phyloP scores from a whole-genome alignment of 1,140 invertebrate genomes.

The Portunus trituberculatus region DNA sequence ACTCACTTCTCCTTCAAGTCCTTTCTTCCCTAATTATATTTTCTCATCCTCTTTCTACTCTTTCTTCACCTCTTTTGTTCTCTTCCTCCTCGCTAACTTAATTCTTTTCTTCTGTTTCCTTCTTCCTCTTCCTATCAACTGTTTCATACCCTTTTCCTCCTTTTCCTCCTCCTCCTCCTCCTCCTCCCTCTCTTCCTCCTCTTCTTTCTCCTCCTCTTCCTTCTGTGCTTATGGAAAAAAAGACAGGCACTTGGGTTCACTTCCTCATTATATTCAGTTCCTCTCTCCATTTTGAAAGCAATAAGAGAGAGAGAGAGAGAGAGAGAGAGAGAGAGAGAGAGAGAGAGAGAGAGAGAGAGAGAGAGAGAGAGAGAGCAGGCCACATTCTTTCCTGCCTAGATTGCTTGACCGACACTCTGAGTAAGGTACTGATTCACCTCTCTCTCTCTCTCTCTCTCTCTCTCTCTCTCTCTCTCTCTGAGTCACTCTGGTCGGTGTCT shows the following conservation, averaged over 20 bases:
- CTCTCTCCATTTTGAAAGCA: neutral
- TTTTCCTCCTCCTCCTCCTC: neutral
- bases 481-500: neutral
- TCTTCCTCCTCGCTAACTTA: neutral
- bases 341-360: constrained; percentile 41
- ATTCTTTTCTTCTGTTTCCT: neutral
- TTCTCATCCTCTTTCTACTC: neutral
- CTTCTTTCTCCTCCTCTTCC: too few species aligned
- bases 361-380: constrained; percentile 32
- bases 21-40: neutral
- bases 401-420: neutral
- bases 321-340: neutral
- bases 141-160: neutral
- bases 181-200: neutral
- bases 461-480: constrained; percentile 17
- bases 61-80: neutral
- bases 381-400: neutral
- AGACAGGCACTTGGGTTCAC: neutral
- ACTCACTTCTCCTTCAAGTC: neutral
- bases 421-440: neutral
- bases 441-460: constrained; percentile 2
- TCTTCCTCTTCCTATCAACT: neutral
- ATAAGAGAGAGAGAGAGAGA: neutral
- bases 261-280: neutral
- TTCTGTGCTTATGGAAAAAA: neutral